phyloP scores from a whole-genome alignment of 2,797 vertebrate genomes.

The Clamator glandarius region DNA sequence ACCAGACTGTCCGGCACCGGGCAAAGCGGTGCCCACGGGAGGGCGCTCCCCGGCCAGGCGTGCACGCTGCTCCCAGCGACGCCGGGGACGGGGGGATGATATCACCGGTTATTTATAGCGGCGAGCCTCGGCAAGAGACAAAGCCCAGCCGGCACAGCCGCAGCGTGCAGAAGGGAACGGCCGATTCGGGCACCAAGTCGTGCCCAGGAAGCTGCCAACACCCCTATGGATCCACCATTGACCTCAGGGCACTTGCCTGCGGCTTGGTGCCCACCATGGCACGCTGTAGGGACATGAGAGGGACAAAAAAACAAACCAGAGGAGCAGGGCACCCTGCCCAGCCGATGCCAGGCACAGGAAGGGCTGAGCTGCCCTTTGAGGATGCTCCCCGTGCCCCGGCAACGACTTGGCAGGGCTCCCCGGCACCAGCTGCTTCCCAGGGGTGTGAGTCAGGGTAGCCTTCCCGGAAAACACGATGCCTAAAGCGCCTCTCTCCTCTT shows the following conservation, averaged over 20 bases:
- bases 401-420: not conserved
- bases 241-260: not conserved
- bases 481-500: not conserved
- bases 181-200: fast-evolving
- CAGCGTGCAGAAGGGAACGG: not conserved
- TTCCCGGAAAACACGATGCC: not conserved
- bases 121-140: conserved; percentile 11
- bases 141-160: conserved; percentile 34
- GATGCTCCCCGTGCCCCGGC: not conserved
- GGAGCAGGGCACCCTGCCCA: not conserved
- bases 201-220: not conserved
- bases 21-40: conserved; percentile 19
- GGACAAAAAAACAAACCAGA: not conserved
- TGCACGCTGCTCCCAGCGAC: not conserved
- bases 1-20: not conserved
- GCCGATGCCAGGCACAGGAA: not conserved
- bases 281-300: not conserved
- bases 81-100: conserved; percentile 31
- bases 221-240: fast-evolving
- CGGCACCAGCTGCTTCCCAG: not conserved
- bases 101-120: conserved; percentile 70
- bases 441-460: not conserved
- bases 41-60: conserved; percentile 31
- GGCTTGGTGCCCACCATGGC: not conserved
- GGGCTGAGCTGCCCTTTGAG: not conserved